Evolutionary conservation across 2,113 vertebrate genomes (phyloP), one percentile per base, ranked within the genome.

Genomic region (Bucco capensis): DNA sequence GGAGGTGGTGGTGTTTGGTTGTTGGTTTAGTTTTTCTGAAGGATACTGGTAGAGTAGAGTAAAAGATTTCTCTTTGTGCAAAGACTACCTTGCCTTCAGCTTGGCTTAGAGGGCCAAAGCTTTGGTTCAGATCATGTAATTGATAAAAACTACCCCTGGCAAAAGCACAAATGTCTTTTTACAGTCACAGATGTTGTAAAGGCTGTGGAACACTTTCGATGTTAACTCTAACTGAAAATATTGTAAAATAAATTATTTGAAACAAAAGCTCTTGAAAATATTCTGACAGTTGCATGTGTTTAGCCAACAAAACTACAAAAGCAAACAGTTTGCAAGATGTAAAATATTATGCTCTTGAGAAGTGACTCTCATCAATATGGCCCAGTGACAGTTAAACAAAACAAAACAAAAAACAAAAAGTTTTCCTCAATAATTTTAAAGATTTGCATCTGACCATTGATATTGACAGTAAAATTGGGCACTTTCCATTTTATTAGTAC

Each of bases 51-150:
- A 66, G 33, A 91, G 25, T 71, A 37, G 40, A 86, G 57, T 61
- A 86, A 62, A 40, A 47, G 46, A 72, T 61, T 84, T 70, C 67
- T 75, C 9, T 60, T 38, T 78, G 50, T 74, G 33, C 21, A 2
- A 78, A 56, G 88, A 47, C 38, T 44, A 62, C 30, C 35, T 21
- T 81, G 64, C 80, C 67, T 86, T 90, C 3, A 8, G 83, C 71
- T 92, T 86, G 57, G 54, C 74, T 93, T 83, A 17, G 8, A 79
- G 60, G 40, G 44, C 31, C 17, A 17, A 93, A 76, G 18, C 35
- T 83, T 85, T 94, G 50, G 49, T 75, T 88, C 54, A 92, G 27
- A 89, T 72, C 31, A 37, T 19, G 35, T 81, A 85, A 92, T 92
- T 93, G 51, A 54, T 60, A 86, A 80, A 88, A 88, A 40, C 16